Conservation (phyloP, 2,888 invertebrate species). For the Andrena bicolor region DNA sequence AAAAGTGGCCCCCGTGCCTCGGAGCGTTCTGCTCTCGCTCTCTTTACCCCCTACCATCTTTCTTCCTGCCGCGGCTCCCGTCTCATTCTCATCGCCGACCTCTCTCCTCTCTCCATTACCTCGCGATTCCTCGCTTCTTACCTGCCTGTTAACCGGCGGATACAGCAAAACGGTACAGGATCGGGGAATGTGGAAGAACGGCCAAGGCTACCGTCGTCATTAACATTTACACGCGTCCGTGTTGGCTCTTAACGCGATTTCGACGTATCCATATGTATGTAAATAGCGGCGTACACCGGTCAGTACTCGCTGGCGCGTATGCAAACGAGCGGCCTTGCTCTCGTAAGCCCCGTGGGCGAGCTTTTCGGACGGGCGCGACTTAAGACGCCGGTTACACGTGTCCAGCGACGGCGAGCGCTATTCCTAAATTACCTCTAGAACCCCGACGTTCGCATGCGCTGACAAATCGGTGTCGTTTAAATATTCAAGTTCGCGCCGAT, state of each 20-base stretch:
- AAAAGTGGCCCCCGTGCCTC: conserved; percentile 79
- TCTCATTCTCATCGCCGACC: conserved; percentile 49
- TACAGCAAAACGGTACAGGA: conserved; percentile 82
- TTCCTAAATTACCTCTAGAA: conserved; percentile 40
- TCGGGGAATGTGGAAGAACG: conserved; percentile 80
- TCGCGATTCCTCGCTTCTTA: conserved; percentile 77
- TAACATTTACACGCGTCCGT: conserved; percentile 79
- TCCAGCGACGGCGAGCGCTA: conserved; percentile 21
- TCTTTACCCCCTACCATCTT: conserved; percentile 64
- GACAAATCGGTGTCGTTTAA: conserved; percentile 44
- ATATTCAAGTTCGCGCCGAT: conserved; percentile 15
- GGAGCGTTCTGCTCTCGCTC: conserved; percentile 76
- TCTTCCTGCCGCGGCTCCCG: conserved; percentile 56
- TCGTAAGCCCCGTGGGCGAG: conserved; percentile 39
- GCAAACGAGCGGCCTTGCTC: conserved; percentile 63
- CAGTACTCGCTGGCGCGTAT: conserved; percentile 34
- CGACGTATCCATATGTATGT: conserved; percentile 76
- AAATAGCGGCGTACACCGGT: conserved; percentile 65
- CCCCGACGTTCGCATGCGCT: conserved; percentile 15
- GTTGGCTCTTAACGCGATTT: conserved; percentile 70
- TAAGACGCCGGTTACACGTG: conserved; percentile 48
- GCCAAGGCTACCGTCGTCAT: conserved; percentile 79
- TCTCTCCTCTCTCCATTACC: conserved; percentile 73
- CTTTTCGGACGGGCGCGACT: conserved; percentile 44
- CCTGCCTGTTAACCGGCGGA: conserved; percentile 79